A percentile compares a stretch with the other conserved stretches of the same genome.
Evolutionary conservation across 2,113 vertebrate genomes (phyloP).

Genomic region (Rhynchopsitta pachyrhyncha): DNA sequence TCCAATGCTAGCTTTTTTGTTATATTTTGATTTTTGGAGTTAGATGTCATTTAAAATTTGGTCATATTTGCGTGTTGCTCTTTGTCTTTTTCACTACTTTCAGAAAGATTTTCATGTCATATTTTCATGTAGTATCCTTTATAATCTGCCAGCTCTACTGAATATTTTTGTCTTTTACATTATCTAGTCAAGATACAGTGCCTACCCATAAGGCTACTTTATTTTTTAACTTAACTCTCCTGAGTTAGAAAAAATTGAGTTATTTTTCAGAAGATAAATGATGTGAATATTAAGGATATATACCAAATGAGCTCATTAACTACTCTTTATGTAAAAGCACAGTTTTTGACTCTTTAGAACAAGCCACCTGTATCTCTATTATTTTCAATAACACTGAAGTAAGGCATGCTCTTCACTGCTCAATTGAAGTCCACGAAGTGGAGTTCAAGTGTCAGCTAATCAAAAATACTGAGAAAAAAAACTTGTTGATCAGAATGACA

Average conservation of each 20-base stretch:
- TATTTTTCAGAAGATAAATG: neutral
- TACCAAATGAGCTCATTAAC: neutral
- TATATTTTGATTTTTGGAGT: neutral
- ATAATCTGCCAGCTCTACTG: neutral
- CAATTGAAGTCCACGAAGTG: neutral
- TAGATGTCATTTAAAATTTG: neutral
- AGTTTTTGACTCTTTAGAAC: neutral
- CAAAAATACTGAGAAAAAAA: neutral
- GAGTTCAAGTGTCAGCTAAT: neutral
- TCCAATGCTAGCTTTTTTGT: neutral
- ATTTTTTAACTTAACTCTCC: neutral
- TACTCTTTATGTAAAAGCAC: neutral
- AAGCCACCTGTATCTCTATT: neutral
- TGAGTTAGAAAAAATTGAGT: neutral
- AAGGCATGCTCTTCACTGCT: neutral
- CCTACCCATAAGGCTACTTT: neutral
- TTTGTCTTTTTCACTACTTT: neutral
- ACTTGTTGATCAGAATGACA: neutral
- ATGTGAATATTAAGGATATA: neutral
- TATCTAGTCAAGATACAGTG: neutral
- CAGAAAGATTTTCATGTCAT: neutral
- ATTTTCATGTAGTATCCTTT: neutral
- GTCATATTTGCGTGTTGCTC: neutral
- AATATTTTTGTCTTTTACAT: neutral
- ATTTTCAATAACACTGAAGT: neutral